phyloP scores from a whole-genome alignment of 1,140 invertebrate species.

The Pararge aegeria region DNA sequence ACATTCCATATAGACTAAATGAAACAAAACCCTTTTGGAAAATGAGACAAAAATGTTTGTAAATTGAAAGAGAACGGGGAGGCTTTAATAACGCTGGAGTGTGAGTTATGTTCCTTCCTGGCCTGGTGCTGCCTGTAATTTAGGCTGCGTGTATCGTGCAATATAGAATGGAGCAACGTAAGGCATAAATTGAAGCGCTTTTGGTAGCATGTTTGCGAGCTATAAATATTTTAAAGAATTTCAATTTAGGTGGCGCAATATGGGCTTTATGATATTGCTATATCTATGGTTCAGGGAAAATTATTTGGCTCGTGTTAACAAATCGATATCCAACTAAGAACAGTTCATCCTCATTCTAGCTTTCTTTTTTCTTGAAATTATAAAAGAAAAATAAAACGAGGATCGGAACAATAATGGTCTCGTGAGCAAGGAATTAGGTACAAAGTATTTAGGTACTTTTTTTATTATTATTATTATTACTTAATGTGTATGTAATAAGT shows the following conservation, averaged over 20 bases:
- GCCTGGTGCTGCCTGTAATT: conserved; percentile 32
- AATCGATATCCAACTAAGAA: too few species aligned
- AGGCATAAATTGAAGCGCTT: conserved; percentile 31
- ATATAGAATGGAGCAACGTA: conserved; percentile 28
- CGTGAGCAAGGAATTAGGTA: too few species aligned
- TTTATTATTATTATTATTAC: too few species aligned
- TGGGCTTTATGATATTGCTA: neutral
- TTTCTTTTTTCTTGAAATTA: too few species aligned
- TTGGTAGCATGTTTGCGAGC: conserved; percentile 29
- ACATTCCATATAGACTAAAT: conserved; percentile 58
- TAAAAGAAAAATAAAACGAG: too few species aligned
- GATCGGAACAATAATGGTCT: too few species aligned
- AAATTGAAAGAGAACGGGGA: conserved; percentile 44
- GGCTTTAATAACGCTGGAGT: conserved; percentile 35
- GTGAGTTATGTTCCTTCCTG: conserved; percentile 34
- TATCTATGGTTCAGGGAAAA: neutral
- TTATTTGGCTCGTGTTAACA: neutral
- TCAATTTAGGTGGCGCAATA: conserved; percentile 26
- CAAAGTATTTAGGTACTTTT: too few species aligned
- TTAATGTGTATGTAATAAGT: too few species aligned
- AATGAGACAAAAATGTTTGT: conserved; percentile 51
- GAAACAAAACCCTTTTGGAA: conserved; percentile 60
- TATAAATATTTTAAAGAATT: conserved; percentile 34
- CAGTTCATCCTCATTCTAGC: too few species aligned
- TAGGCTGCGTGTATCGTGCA: conserved; percentile 31